phyloP scores from a whole-genome alignment of 2,888 invertebrate species.

The Lathronympha strigana region DNA sequence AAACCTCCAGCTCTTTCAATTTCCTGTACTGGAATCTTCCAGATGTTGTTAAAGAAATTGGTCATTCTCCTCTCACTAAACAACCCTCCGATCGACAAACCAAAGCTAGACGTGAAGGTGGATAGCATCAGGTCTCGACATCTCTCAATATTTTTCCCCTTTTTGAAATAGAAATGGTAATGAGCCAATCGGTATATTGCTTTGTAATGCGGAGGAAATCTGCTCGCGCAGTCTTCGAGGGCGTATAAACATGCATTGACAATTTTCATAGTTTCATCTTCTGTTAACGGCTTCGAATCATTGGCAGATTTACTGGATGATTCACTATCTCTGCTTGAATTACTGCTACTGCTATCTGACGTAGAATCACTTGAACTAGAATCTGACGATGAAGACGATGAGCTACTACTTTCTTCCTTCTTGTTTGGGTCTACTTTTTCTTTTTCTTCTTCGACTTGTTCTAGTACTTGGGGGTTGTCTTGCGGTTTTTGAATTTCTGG shows the following conservation, averaged over 20 bases:
- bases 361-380: conserved; percentile 85
- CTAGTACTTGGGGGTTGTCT: conserved; percentile 48
- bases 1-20: conserved; percentile 97
- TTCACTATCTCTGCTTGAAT: conserved; percentile 82
- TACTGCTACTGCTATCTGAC: conserved; percentile 74
- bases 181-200: conserved; percentile 94
- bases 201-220: conserved; percentile 97
- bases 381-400: conserved; percentile 73
- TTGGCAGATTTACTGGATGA: conserved; percentile 72
- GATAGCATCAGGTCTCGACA: conserved; percentile 89
- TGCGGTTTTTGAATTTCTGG: conserved; percentile 45
- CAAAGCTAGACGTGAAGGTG: conserved; percentile 86
- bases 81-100: conserved; percentile 89
- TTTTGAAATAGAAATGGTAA: conserved; percentile 90
- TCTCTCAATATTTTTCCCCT: conserved; percentile 87
- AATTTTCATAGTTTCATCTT: conserved; percentile 84
- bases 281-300: conserved; percentile 70
- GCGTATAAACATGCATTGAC: conserved; percentile 89
- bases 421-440: conserved; percentile 36
- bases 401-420: conserved; percentile 70
- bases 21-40: conserved; percentile 95
- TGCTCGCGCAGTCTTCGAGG: conserved; percentile 91
- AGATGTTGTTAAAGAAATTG: conserved; percentile 97
- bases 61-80: conserved; percentile 93
- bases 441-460: conserved; percentile 57